A percentile compares a stretch with the other conserved stretches of the same genome.
Evolutionary conservation across 2,888 invertebrate genomes (phyloP).

Genomic region (Philhelius pedissequus): DNA sequence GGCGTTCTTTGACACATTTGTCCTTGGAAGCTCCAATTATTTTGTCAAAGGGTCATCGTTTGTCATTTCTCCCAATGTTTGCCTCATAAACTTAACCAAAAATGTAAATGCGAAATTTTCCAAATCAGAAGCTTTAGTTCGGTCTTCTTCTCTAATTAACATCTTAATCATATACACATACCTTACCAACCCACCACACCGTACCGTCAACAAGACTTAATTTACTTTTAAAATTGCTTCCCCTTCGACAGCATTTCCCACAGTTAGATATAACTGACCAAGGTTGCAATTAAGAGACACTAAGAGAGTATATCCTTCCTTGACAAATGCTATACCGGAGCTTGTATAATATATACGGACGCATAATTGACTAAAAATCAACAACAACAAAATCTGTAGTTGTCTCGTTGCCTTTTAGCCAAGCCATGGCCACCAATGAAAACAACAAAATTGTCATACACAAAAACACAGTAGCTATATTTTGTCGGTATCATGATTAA

Average conservation of each 20-base stretch:
- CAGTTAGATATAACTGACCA: conserved; percentile 19
- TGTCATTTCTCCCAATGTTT: not conserved
- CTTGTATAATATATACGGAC: not conserved
- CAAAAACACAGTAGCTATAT: conserved; percentile 29
- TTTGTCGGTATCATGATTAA: conserved; percentile 59
- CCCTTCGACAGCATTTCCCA: conserved; percentile 12
- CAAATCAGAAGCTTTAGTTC: conserved; percentile 21
- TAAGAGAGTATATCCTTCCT: conserved; percentile 29
- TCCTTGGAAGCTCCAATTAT: not conserved
- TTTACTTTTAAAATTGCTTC: conserved; percentile 44
- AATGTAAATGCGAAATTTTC: conserved; percentile 40
- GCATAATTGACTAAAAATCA: conserved; percentile 9
- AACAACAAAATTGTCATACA: conserved; percentile 44
- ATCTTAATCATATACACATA: conserved; percentile 46
- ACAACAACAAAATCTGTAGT: not conserved
- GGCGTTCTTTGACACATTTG: not conserved
- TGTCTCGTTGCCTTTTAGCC: no score
- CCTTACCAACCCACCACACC: not conserved
- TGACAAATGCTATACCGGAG: not conserved
- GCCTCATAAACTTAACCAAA: conserved; percentile 12
- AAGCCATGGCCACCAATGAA: conserved; percentile 3
- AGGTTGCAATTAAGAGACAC: conserved; percentile 56
- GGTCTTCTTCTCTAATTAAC: conserved; percentile 28
- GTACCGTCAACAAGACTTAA: conserved; percentile 18
- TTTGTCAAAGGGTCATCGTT: not conserved